Evolutionary conservation across 2,797 vertebrate genomes (phyloP).

Genomic region (Brachyrhaphis roseni): DNA sequence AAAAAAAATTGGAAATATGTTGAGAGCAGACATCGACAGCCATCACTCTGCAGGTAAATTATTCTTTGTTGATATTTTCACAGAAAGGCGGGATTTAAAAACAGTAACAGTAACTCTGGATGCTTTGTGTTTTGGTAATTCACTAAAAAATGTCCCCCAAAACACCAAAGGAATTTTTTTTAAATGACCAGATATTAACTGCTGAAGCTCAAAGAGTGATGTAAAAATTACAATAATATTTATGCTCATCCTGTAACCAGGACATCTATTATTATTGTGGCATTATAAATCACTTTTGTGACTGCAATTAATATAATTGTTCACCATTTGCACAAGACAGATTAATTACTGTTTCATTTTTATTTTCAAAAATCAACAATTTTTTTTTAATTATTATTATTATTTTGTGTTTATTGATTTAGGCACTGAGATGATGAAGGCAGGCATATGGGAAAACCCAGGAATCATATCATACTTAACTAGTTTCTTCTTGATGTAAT

Average conservation of each 20-base stretch:
- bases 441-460: slow-evolving; percentile 22
- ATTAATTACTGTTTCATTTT: slow-evolving; percentile 25
- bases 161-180: slow-evolving; percentile 43
- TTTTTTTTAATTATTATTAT: slow-evolving; percentile 7
- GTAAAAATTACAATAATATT: slow-evolving; percentile 43
- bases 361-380: slow-evolving; percentile 32
- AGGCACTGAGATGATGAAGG: slow-evolving; percentile 21
- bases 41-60: slow-evolving; percentile 36
- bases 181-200: slow-evolving; percentile 29
- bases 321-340: slow-evolving; percentile 45
- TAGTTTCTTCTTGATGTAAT: slow-evolving; percentile 8
- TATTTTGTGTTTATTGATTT: slow-evolving; percentile 42
- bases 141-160: slow-evolving; percentile 59
- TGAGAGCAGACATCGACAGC: slow-evolving; percentile 28
- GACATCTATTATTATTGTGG: slow-evolving; percentile 12
- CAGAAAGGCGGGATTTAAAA: slow-evolving; percentile 33
- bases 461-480: background rate
- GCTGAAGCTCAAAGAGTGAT: slow-evolving; percentile 39
- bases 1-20: slow-evolving; percentile 8
- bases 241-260: slow-evolving; percentile 21
- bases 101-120: slow-evolving; percentile 33
- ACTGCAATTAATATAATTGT: slow-evolving; percentile 46
- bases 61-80: slow-evolving; percentile 53
- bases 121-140: slow-evolving; percentile 39
- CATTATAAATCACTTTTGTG: slow-evolving; percentile 35